Base-by-base conservation (phyloP, 2,888 invertebrate genomes). In the Mayetiola destructor region DNA sequence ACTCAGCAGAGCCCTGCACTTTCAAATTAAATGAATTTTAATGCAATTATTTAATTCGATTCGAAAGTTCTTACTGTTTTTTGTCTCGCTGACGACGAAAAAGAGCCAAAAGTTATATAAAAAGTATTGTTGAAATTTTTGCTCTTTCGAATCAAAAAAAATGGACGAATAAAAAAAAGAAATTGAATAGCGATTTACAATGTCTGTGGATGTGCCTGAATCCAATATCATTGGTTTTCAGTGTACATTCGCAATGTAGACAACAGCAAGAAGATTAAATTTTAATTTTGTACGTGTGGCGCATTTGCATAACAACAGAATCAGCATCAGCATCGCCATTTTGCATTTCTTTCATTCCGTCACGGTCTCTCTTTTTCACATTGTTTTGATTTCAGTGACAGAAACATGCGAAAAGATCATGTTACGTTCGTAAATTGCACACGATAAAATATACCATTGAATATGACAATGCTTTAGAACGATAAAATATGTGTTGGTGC, bases 211-310 rank as follows among this genome's bases (percentile, higher is more conserved):
- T n/a, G n/a, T n/a, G n/a, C n/a, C n/a, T n/a, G n/a, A n/a, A n/a
- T n/a, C n/a, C n/a, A n/a, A n/a, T n/a, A n/a, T n/a, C n/a, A n/a
- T n/a, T n/a, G n/a, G n/a, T n/a, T n/a, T n/a, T n/a, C n/a, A n/a
- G n/a, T n/a, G n/a, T n/a, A n/a, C n/a, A n/a, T n/a, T n/a, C n/a
- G n/a, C n/a, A n/a, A n/a, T n/a, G n/a, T n/a, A n/a, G n/a, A n/a
- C n/a, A n/a, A n/a, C n/a, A n/a, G n/a, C 23, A 14, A 48, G 9
- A n/a, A 27, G 48, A 48, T 48, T 48, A 48, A 48, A 48, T 27
- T 48, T 48, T 48, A 48, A 48, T 48, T 23, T 48, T 48, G 48
- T 48, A 48, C 48, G 48, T 48, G 48, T 27, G n/a, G n/a, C n/a
- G 48, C 27, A 27, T 48, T 48, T 48, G 48, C 27, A 48, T 48